phyloP scores from a whole-genome alignment of 2,113 vertebrate species.

The Carassius auratus region DNA sequence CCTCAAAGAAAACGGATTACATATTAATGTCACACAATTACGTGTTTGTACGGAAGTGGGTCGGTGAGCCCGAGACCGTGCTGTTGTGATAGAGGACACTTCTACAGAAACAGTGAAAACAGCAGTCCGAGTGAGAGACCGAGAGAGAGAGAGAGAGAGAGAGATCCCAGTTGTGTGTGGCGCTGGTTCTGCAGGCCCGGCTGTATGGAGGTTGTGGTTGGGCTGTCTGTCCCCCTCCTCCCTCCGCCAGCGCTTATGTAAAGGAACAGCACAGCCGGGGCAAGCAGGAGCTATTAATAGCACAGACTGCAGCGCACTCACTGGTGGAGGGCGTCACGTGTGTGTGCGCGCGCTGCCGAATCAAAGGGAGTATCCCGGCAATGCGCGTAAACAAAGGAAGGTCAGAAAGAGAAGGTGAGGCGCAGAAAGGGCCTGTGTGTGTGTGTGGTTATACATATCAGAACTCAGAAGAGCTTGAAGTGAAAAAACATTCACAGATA shows the following conservation, averaged over 20 bases:
- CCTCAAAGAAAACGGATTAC: background rate
- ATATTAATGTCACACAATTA: background rate
- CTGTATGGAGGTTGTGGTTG: slow-evolving; percentile 68
- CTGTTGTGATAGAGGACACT: slow-evolving; percentile 5
- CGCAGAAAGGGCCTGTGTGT: slow-evolving; percentile 62
- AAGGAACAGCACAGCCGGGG: slow-evolving; percentile 88
- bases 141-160: background rate
- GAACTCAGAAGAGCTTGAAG: slow-evolving; percentile 23
- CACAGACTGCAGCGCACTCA: slow-evolving; percentile 88
- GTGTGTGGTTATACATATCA: background rate
- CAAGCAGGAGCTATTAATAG: slow-evolving; percentile 91
- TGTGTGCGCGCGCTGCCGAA: slow-evolving; percentile 77
- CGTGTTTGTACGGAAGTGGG: background rate
- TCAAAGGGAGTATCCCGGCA: slow-evolving; percentile 92
- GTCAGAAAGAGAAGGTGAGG: slow-evolving; percentile 82
- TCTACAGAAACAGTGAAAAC: background rate
- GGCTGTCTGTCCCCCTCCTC: slow-evolving; percentile 67
- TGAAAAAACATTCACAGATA: slow-evolving; percentile 3
- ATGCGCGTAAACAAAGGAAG: slow-evolving; percentile 89
- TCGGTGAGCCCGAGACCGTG: background rate
- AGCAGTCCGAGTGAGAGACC: background rate
- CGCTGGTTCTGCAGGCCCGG: slow-evolving; percentile 41
- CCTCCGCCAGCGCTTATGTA: slow-evolving; percentile 85
- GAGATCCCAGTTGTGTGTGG: slow-evolving; percentile 50
- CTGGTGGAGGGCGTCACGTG: slow-evolving; percentile 81